phyloP scores from a whole-genome alignment of 1,140 invertebrate genomes.

The Camponotus vicinus region DNA sequence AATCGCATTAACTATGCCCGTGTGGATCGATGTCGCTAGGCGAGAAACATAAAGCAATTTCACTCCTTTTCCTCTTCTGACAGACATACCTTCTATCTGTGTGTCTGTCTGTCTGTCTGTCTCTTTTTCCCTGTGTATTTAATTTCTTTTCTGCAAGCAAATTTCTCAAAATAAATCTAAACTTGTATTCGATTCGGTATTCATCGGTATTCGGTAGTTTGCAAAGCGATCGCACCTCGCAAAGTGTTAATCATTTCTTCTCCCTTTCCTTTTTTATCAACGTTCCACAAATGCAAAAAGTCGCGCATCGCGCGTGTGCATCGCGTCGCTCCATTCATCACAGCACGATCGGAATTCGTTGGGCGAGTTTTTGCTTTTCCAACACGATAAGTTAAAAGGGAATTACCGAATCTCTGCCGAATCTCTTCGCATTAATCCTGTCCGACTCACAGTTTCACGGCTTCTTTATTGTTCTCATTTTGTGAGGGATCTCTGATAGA shows the following conservation, averaged over 20 bases:
- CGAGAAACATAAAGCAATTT: neutral
- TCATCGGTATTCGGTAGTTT: too few species aligned
- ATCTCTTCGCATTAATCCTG: slow-evolving; percentile 9
- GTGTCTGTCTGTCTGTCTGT: too few species aligned
- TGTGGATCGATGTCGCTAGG: neutral
- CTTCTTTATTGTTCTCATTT: neutral
- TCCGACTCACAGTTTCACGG: neutral
- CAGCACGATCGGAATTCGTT: slow-evolving; percentile 30
- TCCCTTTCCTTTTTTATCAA: neutral
- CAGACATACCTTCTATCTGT: neutral
- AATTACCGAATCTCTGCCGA: slow-evolving; percentile 39
- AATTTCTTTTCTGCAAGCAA: neutral
- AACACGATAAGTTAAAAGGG: slow-evolving; percentile 17
- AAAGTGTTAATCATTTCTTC: slow-evolving; percentile 27
- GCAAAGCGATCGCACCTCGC: neutral
- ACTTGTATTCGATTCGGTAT: slow-evolving; percentile 3
- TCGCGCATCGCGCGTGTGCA: slow-evolving; percentile 31
- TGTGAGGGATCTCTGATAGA: neutral
- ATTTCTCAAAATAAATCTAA: neutral
- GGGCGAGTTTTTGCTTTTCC: slow-evolving; percentile 52
- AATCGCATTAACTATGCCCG: slow-evolving; percentile 13
- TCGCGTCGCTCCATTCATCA: slow-evolving; percentile 48
- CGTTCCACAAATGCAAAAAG: slow-evolving; percentile 27
- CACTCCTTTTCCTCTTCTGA: neutral
- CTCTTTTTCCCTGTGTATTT: too few species aligned